A percentile compares a stretch with the other conserved stretches of the same genome.
These are phyloP conservation scores for Leptopilina boulardi DNA, from an alignment of 1,140 invertebrate genomes.

Conservation along the genomic window DNA sequence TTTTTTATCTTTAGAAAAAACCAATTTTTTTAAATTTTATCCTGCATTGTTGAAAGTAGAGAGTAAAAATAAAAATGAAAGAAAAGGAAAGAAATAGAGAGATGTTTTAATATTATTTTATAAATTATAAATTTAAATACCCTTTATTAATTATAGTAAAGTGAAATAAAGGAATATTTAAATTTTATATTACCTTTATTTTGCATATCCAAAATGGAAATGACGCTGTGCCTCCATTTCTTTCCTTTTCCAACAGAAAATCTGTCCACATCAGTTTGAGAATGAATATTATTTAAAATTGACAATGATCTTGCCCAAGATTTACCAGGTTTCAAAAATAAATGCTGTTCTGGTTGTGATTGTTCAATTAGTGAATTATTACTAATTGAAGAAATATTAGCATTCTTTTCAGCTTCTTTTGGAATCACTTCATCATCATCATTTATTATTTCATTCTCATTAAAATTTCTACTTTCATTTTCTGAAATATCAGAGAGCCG, in stretches of 20 bases:
- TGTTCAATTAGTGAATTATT: constrained; percentile 21
- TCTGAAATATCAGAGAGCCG: constrained; percentile 38
- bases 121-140: background rate
- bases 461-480: constrained; percentile 26
- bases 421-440: background rate
- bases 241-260: constrained; percentile 63
- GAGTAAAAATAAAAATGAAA: too few relatives aligned
- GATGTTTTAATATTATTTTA: too few relatives aligned
- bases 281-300: constrained; percentile 65
- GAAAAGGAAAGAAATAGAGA: background rate
- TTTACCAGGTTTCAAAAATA: constrained; percentile 70
- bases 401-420: constrained; percentile 12
- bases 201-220: constrained; percentile 66
- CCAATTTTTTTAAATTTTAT: background rate
- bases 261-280: constrained; percentile 56
- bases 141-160: background rate
- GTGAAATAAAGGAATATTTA: background rate
- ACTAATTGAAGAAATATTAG: background rate
- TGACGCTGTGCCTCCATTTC: constrained; percentile 68
- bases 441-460: constrained; percentile 16
- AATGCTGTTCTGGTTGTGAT: constrained; percentile 31
- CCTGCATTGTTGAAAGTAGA: too few relatives aligned
- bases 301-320: constrained; percentile 72
- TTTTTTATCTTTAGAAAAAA: background rate
- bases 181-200: constrained; percentile 56